Evolutionary conservation across 2,797 vertebrate species (phyloP).

Genomic region (Squalus acanthias): DNA sequence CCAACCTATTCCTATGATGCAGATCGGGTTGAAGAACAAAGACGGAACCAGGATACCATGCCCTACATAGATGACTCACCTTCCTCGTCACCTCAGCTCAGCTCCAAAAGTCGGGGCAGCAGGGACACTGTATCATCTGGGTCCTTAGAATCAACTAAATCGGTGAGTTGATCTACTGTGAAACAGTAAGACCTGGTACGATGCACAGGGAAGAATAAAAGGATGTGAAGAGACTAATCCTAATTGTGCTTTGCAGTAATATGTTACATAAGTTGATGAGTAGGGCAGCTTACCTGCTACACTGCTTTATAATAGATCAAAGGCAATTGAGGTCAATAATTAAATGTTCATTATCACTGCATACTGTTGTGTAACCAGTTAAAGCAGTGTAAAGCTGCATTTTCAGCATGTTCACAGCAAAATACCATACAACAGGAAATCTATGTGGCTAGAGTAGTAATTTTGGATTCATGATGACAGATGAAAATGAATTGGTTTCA

Average conservation of each 20-base stretch:
- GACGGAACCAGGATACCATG: constrained; percentile 72
- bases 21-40: constrained; percentile 72
- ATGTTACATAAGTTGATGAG: not conserved
- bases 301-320: not conserved
- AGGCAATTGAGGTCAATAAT: not conserved
- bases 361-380: not conserved
- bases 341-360: not conserved
- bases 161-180: constrained; percentile 60
- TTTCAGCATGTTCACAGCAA: not conserved
- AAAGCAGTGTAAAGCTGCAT: not conserved
- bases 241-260: not conserved
- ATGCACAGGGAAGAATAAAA: not conserved
- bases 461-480: not conserved
- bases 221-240: not conserved
- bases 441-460: not conserved
- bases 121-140: constrained; percentile 69
- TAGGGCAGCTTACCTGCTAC: not conserved
- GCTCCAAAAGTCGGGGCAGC: constrained; percentile 72
- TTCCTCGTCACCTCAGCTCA: constrained; percentile 73
- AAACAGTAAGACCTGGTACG: not conserved
- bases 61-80: constrained; percentile 79
- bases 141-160: constrained; percentile 74
- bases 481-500: not conserved
- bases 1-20: constrained; percentile 68
- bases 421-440: not conserved